A percentile compares a stretch with the other conserved stretches of the same genome.
phyloP scores from a whole-genome alignment of 1,140 invertebrate species.

The Heliconius eleuchia region DNA sequence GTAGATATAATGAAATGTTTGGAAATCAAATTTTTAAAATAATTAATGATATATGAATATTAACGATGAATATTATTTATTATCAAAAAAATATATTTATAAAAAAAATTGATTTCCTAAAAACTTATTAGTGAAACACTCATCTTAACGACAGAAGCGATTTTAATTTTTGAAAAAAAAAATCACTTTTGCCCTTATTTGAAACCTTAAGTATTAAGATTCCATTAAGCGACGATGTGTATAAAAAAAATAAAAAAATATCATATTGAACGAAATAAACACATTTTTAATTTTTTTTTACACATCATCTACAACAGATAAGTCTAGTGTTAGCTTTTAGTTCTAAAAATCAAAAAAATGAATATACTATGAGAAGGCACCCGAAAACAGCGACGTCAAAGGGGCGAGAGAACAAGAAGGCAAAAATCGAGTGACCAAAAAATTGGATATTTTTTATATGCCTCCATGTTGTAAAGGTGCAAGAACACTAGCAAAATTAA shows the following conservation, averaged over 20 bases:
- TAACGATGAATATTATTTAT: not conserved
- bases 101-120: slow-evolving; percentile 29
- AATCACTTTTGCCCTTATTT: slow-evolving; percentile 30
- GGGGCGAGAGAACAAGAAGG: slow-evolving; percentile 39
- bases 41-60: not conserved
- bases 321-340: slow-evolving; percentile 49
- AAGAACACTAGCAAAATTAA: slow-evolving; percentile 49
- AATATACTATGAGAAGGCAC: slow-evolving; percentile 23
- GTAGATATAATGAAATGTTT: not conserved
- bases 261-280: slow-evolving; percentile 5
- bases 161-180: slow-evolving; percentile 35
- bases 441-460: slow-evolving; percentile 11
- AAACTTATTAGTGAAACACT: slow-evolving; percentile 51
- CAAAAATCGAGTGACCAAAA: slow-evolving; percentile 30
- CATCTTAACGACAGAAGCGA: slow-evolving; percentile 50
- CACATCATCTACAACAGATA: slow-evolving; percentile 29
- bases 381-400: slow-evolving; percentile 44
- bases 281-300: slow-evolving; percentile 9
- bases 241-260: slow-evolving; percentile 26
- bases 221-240: slow-evolving; percentile 16
- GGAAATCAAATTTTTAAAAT: not conserved
- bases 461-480: slow-evolving; percentile 42
- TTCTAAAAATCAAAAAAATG: slow-evolving; percentile 47
- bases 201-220: slow-evolving; percentile 43
- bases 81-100: not conserved